phyloP scores from a whole-genome alignment of 2,113 vertebrate genomes.

The Anolis sagrei region DNA sequence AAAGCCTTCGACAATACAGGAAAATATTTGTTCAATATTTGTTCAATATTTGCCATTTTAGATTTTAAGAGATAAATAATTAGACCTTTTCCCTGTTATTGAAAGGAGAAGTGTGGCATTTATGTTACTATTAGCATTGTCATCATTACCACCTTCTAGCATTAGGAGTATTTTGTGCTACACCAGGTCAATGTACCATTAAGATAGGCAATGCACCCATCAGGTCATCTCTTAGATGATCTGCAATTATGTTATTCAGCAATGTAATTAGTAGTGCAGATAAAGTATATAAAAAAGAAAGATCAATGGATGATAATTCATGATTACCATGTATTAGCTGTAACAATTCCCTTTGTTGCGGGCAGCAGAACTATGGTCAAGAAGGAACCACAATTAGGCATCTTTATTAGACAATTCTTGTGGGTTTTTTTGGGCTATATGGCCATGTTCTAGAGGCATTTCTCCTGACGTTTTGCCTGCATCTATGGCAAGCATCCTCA shows the following conservation, averaged over 20 bases:
- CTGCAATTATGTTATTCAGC: background rate
- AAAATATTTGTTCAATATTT: no score
- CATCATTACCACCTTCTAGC: background rate
- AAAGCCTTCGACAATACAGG: no score
- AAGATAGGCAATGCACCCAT: background rate
- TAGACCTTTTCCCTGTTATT: background rate
- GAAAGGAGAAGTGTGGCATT: background rate
- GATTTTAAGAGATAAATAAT: background rate
- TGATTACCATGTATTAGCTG: background rate
- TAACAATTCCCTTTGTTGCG: background rate
- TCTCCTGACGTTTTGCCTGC: no score
- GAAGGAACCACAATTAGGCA: background rate
- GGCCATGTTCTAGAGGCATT: no score
- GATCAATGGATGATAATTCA: background rate
- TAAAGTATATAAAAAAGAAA: background rate
- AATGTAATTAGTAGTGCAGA: background rate
- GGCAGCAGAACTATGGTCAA: background rate
- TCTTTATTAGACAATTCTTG: no score
- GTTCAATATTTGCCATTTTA: background rate
- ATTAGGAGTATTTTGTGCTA: background rate
- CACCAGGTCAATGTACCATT: background rate
- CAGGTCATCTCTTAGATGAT: background rate
- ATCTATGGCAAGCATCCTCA: no score
- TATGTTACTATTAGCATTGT: background rate
- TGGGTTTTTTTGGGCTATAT: no score